Evolutionary conservation across 1,140 invertebrate species (phyloP).

Genomic region (Chlorops oryzae): DNA sequence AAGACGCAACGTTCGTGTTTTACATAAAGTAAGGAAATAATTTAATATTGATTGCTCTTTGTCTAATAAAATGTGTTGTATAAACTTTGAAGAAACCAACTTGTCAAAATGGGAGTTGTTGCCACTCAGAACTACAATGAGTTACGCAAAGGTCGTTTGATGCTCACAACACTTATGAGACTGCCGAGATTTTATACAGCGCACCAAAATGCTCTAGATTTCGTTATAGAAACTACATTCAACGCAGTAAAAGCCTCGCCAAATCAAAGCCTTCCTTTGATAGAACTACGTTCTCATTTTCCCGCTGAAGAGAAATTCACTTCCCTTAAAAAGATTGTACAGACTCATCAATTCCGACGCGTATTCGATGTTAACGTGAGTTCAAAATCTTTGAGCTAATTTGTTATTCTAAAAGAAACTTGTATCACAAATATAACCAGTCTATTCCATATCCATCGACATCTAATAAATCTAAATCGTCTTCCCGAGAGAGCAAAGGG

Average conservation of each 20-base stretch:
- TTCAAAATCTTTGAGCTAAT: no score
- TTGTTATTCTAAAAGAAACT: no score
- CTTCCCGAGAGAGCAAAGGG: no score
- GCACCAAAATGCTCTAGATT: conserved; percentile 22
- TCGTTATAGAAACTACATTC: conserved; percentile 28
- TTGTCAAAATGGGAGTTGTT: conserved; percentile 20
- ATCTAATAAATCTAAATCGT: no score
- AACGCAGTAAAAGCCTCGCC: conserved; percentile 19
- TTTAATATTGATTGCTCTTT: background rate
- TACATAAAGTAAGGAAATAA: conserved; percentile 34
- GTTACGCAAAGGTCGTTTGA: conserved; percentile 16
- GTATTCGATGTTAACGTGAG: conserved; percentile 29
- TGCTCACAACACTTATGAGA: conserved; percentile 11
- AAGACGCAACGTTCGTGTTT: conserved; percentile 50
- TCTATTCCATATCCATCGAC: no score
- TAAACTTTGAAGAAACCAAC: conserved; percentile 22
- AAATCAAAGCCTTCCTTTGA: conserved; percentile 12
- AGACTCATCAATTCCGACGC: conserved; percentile 28
- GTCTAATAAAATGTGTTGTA: background rate
- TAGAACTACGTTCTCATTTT: conserved; percentile 13
- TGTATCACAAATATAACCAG: no score
- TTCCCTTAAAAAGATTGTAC: conserved; percentile 22
- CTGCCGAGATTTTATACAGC: conserved; percentile 14
- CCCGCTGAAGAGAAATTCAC: conserved; percentile 4
- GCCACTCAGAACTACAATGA: conserved; percentile 25